These are phyloP conservation scores for Sinotaia quadrata DNA, from an alignment of 2,888 invertebrate species.

Conservation along the genomic window DNA sequence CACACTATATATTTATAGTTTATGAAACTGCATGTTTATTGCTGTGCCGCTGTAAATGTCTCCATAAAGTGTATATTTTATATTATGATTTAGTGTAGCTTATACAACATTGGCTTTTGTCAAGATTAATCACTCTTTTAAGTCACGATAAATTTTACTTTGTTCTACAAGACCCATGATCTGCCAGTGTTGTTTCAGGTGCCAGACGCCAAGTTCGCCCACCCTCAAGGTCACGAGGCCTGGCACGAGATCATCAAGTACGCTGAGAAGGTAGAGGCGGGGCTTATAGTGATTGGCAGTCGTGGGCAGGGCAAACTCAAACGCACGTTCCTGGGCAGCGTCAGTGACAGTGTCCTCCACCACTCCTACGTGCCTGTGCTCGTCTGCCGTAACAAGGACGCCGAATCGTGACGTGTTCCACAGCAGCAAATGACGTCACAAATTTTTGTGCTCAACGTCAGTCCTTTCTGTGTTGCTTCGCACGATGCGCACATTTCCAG, in stretches of 20 bases:
- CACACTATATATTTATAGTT: no score
- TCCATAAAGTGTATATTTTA: no score
- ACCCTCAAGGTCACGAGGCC: constrained; percentile 32
- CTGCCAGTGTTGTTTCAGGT: constrained; percentile 21
- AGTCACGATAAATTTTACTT: no score
- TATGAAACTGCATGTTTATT: no score
- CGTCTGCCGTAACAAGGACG: constrained; percentile 34
- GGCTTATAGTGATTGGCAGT: constrained; percentile 38
- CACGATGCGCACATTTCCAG: not conserved
- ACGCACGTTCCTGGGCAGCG: constrained; percentile 36
- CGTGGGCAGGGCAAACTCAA: constrained; percentile 36
- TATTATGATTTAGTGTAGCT: no score
- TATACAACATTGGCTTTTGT: no score
- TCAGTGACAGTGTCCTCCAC: constrained; percentile 37
- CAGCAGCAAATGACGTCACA: constrained; percentile 9
- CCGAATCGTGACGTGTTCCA: constrained; percentile 14
- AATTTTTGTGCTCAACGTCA: not conserved
- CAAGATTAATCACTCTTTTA: no score
- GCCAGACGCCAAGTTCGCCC: constrained; percentile 33
- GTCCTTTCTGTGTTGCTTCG: no score
- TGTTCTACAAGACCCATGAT: no score
- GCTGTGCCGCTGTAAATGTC: no score
- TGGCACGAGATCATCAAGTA: constrained; percentile 42
- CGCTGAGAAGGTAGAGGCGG: constrained; percentile 34
- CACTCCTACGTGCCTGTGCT: constrained; percentile 36